A percentile compares a stretch with the other conserved stretches of the same genome.
Conservation (phyloP, 1,140 invertebrate species). For the Neotoxoptera formosana region DNA sequence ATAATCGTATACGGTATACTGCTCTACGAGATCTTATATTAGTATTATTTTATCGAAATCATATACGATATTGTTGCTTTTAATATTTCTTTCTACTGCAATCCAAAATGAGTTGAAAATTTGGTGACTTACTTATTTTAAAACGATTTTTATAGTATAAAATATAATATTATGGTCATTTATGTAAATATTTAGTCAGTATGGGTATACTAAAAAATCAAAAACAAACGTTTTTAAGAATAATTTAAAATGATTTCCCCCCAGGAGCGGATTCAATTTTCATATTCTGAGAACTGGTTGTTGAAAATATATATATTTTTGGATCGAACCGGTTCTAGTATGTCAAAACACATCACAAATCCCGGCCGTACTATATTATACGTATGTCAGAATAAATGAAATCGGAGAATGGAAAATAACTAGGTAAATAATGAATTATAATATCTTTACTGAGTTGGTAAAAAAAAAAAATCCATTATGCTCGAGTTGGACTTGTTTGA, state of each 20-base stretch:
- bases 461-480: background rate
- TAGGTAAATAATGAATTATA: background rate
- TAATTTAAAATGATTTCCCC: background rate
- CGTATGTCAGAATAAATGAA: background rate
- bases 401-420: background rate
- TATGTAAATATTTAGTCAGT: background rate
- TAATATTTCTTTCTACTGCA: background rate
- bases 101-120: background rate
- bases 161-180: too few species aligned
- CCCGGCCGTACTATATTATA: background rate
- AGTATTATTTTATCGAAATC: background rate
- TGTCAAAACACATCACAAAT: constrained; percentile 2
- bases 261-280: background rate
- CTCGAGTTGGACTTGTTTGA: background rate
- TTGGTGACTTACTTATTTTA: background rate
- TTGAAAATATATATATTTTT: background rate
- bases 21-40: background rate
- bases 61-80: too few species aligned
- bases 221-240: background rate
- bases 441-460: background rate
- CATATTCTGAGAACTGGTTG: background rate
- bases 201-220: background rate
- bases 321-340: background rate
- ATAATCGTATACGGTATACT: background rate
- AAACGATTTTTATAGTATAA: background rate